Conservation (phyloP, 2,797 vertebrate species). For the Takifugu rubripes region DNA sequence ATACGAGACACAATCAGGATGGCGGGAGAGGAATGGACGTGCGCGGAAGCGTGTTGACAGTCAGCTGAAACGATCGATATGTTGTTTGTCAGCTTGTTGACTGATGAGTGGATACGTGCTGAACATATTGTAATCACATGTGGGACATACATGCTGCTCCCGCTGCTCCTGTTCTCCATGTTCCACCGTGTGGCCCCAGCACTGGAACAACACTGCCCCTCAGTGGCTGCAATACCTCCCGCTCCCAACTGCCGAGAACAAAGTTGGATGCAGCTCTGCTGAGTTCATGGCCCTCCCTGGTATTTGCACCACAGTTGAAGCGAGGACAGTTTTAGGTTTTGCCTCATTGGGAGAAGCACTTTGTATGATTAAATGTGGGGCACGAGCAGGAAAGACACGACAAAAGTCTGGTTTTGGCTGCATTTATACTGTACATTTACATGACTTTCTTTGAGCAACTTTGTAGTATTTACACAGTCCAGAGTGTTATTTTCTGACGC, state of each 20-base stretch:
- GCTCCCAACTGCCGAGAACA: constrained; percentile 10
- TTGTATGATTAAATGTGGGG: constrained; percentile 29
- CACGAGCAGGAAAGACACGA: constrained; percentile 13
- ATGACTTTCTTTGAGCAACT: too few species aligned
- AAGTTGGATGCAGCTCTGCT: constrained; percentile 8
- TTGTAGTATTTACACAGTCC: neutral
- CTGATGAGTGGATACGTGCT: constrained; percentile 32
- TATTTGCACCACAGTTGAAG: constrained; percentile 43
- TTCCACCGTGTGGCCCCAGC: constrained; percentile 27
- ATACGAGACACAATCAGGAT: constrained; percentile 60
- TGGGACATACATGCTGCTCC: constrained; percentile 31
- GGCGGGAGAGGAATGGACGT: constrained; percentile 27
- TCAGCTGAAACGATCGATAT: constrained; percentile 3
- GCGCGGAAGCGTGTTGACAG: constrained; percentile 5
- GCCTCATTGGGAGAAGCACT: constrained; percentile 13
- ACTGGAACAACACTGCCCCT: constrained; percentile 77
- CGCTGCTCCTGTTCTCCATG: constrained; percentile 2
- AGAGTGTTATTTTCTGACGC: constrained; percentile 13
- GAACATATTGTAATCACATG: constrained; percentile 56
- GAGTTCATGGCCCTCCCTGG: constrained; percentile 33
- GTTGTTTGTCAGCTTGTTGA: constrained; percentile 1
- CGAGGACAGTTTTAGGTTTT: constrained; percentile 36
- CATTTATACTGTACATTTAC: too few species aligned
- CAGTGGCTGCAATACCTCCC: constrained; percentile 54
- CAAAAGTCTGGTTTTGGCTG: too few species aligned